Evolutionary conservation across 2,113 vertebrate genomes (phyloP).

Genomic region (Opisthocomus hoazin): DNA sequence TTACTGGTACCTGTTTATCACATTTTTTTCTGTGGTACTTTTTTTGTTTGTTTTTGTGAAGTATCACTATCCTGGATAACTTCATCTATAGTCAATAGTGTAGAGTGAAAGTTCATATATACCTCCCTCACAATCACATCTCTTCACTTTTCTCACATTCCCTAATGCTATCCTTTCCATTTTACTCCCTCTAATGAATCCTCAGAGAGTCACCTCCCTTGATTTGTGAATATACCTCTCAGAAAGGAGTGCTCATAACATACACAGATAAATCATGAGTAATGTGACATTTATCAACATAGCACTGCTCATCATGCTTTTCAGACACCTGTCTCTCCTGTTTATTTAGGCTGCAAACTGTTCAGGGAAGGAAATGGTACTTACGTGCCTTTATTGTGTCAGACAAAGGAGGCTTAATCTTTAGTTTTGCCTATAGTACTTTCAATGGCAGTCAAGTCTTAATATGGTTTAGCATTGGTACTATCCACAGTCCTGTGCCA

Average conservation of each 20-base stretch:
- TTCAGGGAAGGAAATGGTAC: not conserved
- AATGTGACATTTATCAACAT: not conserved
- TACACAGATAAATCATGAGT: not conserved
- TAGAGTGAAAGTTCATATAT: not conserved
- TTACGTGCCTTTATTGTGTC: too few species aligned
- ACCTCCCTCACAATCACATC: not conserved
- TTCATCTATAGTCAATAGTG: not conserved
- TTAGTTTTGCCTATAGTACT: not conserved
- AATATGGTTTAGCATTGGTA: not conserved
- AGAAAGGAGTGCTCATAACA: not conserved
- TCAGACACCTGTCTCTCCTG: not conserved
- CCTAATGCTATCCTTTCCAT: not conserved
- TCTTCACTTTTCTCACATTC: not conserved
- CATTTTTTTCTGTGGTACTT: not conserved
- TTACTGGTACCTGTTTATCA: not conserved
- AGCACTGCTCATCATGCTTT: not conserved
- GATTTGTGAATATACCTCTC: not conserved
- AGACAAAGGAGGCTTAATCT: not conserved
- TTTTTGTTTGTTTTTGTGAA: not conserved
- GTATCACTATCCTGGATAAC: not conserved
- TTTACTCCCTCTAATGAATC: not conserved
- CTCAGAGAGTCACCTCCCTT: not conserved
- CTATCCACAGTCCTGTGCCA: not conserved
- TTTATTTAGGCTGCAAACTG: not conserved
- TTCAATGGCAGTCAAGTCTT: not conserved